phyloP scores from a whole-genome alignment of 2,888 invertebrate species.

The Plebejus argus region DNA sequence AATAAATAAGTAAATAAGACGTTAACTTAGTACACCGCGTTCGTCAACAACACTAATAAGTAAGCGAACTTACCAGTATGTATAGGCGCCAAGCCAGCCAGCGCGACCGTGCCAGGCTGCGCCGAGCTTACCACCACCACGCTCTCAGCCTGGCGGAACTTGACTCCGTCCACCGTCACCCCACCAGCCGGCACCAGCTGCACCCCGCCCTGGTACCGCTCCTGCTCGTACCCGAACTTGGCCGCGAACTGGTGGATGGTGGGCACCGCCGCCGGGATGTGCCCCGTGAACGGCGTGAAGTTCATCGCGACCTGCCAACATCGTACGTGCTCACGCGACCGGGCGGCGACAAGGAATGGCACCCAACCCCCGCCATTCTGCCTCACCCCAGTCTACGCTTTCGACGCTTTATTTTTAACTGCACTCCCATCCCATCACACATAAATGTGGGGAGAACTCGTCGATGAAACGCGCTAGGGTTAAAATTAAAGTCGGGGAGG shows the following conservation, averaged over 20 bases:
- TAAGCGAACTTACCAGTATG: conserved; percentile 59
- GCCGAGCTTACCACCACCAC: conserved; percentile 74
- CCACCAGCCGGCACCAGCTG: conserved; percentile 62
- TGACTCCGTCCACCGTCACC: conserved; percentile 75
- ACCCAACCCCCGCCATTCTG: conserved; percentile 78
- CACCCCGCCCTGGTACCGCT: conserved; percentile 66
- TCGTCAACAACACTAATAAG: background rate
- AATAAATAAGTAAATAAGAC: background rate
- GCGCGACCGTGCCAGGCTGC: conserved; percentile 73
- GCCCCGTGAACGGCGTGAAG: conserved; percentile 92
- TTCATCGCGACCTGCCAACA: conserved; percentile 82
- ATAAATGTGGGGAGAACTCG: conserved; percentile 33
- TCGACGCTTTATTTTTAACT: conserved; percentile 77
- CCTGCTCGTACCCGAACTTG: conserved; percentile 82
- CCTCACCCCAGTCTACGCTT: conserved; percentile 75
- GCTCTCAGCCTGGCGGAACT: conserved; percentile 81
- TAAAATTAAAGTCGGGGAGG: conserved; percentile 35
- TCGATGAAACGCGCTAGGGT: background rate
- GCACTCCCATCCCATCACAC: conserved; percentile 71
- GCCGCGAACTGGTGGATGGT: conserved; percentile 92
- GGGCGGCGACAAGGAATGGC: conserved; percentile 56
- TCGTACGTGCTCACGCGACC: conserved; percentile 42
- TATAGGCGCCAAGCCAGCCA: conserved; percentile 67
- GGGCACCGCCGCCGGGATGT: conserved; percentile 88
- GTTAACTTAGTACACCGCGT: background rate